These are phyloP conservation scores for Morinoia aosen DNA, from an alignment of 2,888 invertebrate species.

Conservation along the genomic window DNA sequence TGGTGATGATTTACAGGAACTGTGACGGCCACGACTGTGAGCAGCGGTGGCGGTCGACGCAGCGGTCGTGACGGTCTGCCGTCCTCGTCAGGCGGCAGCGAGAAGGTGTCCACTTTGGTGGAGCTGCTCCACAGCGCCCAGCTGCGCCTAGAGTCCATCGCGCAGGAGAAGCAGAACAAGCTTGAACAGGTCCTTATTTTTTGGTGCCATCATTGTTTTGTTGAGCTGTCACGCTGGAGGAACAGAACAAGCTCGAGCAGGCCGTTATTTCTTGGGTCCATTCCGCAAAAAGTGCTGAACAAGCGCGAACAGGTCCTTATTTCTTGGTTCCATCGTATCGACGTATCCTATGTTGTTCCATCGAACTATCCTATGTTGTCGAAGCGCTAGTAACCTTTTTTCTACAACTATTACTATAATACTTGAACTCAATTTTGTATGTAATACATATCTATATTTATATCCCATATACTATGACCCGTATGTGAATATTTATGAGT, in stretches of 20 bases:
- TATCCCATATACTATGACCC: no score
- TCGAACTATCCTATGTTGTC: no score
- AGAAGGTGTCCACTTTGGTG: constrained; percentile 48
- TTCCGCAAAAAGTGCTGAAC: background rate
- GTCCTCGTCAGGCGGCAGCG: constrained; percentile 16
- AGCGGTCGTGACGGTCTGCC: constrained; percentile 15
- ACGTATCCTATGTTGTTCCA: no score
- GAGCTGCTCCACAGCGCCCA: constrained; percentile 49
- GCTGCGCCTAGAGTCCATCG: constrained; percentile 35
- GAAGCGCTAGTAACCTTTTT: no score
- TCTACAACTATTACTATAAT: no score
- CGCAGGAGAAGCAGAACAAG: constrained; percentile 53
- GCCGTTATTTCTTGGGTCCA: background rate
- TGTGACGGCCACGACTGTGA: constrained; percentile 29
- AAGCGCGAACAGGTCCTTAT: background rate
- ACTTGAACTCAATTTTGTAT: no score
- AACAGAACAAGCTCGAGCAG: constrained; percentile 42
- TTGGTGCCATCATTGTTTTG: no score
- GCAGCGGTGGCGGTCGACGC: background rate
- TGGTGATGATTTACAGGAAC: background rate
- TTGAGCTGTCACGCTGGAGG: background rate
- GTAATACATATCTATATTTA: no score
- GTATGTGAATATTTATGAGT: no score
- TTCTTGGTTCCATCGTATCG: no score
- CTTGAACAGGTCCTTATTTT: constrained; percentile 28